Evolutionary conservation across 1,140 invertebrate species (phyloP), one percentile per base, ranked within the genome.

Genomic region (Danaus melanippus): DNA sequence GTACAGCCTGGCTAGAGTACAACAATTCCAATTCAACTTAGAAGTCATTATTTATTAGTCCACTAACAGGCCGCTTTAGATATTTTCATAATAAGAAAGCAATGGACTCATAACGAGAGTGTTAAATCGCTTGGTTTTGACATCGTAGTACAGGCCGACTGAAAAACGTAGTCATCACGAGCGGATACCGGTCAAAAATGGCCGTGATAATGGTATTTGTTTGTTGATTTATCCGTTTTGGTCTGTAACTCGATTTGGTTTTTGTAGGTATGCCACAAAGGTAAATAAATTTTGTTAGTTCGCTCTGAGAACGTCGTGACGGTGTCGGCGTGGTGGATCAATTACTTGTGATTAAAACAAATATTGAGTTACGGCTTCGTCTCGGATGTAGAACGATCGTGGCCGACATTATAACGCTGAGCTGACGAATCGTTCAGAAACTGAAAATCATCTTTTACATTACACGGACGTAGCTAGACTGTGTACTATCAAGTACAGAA

Each of bases 161-260:
- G 81, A 83, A 86, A 85, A 86, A 86, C 76, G 58, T 59, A 62
- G 64, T 71, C 77, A 79, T 86, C 83, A 84, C 81, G 83, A 84
- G 74, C 76, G 74, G 69, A 70, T 73, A 73, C 70, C 74, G 71
- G 60, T 74, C 78, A 70, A 76, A 81, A 80, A 83, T 81, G 76
- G 73, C 80, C 79, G 76, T 80, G 72, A 61, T 83, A 82, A 83
- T 84, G 73, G 68, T 82, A 67, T 84, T 84, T 84, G 78, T 85
- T 77, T 71, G 83, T 86, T 61, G 81, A 86, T 84, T 86, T 84
- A 58, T 84, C 79, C 79, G 75, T 82, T 86, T 81, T 76, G 73
- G 54, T 56, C 70, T 69, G 79, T 86, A 86, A 86, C 83, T 86
- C 77, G 83, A 86, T 86, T 86, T 84, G 79, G 73, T 86, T 86